A percentile compares a stretch with the other conserved stretches of the same genome.
phyloP scores from a whole-genome alignment of 2,888 invertebrate genomes.

The Laspeyria flexula region DNA sequence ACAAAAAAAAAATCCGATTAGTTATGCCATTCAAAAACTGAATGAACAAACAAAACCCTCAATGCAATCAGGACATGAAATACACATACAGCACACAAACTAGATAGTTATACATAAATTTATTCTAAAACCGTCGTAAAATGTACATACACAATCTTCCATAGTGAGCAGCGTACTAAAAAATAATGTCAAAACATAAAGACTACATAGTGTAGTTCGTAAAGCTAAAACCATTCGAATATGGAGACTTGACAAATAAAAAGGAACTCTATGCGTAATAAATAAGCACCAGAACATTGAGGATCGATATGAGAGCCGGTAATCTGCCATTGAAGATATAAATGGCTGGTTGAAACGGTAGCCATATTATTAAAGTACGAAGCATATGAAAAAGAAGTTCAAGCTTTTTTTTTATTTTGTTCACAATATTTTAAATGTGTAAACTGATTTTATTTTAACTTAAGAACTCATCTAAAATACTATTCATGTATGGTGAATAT shows the following conservation, averaged over 20 bases:
- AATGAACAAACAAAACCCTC: too few species aligned
- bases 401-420: too few species aligned
- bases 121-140: not conserved
- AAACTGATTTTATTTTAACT: too few species aligned
- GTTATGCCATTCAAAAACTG: too few species aligned
- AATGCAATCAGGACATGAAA: too few species aligned
- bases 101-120: not conserved
- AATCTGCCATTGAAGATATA: conserved; percentile 25
- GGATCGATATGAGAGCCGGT: conserved; percentile 16
- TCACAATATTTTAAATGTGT: too few species aligned
- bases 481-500: too few species aligned
- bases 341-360: conserved; percentile 15
- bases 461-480: too few species aligned
- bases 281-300: conserved; percentile 14
- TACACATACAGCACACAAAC: not conserved
- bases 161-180: conserved; percentile 14
- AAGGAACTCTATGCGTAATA: conserved; percentile 14
- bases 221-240: conserved; percentile 11
- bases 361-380: conserved; percentile 16
- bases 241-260: conserved; percentile 17
- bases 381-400: conserved; percentile 10
- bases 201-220: conserved; percentile 9
- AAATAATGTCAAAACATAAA: conserved; percentile 18
- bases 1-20: too few species aligned
- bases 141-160: conserved; percentile 1